Percentiles rank a stretch among this genome's conserved stretches.
Conservation (phyloP, 2,888 invertebrate genomes). For the Phortica magna region DNA sequence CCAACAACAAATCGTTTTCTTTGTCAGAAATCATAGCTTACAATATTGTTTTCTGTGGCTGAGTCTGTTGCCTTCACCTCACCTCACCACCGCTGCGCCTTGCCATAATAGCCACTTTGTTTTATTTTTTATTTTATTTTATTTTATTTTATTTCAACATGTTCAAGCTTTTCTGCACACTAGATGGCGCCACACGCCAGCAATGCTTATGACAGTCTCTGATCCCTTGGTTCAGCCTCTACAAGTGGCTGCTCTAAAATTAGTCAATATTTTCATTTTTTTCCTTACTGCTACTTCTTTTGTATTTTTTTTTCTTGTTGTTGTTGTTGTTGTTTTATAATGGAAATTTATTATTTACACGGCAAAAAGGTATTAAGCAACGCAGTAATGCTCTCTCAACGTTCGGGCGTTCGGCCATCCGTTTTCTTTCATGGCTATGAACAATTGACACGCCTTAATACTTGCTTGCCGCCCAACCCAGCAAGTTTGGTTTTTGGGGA, state of each 20-base stretch:
- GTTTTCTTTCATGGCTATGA: not conserved
- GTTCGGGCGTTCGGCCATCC: not conserved
- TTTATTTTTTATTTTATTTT: too few relatives aligned
- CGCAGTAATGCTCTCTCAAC: not conserved
- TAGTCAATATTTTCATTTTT: not conserved
- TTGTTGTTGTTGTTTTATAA: conserved; percentile 71
- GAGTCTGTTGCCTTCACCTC: not conserved
- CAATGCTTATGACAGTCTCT: conserved; percentile 27
- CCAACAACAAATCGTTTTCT: conserved; percentile 28
- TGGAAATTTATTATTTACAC: conserved; percentile 75
- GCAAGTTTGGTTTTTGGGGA: too few relatives aligned
- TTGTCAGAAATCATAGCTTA: conserved; percentile 26
- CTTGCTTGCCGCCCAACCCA: too few relatives aligned
- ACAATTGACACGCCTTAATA: not conserved
- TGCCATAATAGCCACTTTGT: too few relatives aligned
- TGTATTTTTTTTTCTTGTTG: conserved; percentile 56
- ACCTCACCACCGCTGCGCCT: not conserved
- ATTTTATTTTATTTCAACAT: conserved; percentile 37
- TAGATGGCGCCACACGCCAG: conserved; percentile 67
- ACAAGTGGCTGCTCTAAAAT: conserved; percentile 22
- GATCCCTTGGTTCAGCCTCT: not conserved
- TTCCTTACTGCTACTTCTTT: conserved; percentile 38
- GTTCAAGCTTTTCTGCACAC: conserved; percentile 50
- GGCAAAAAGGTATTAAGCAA: conserved; percentile 37
- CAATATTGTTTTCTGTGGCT: conserved; percentile 46